Base-by-base conservation (phyloP, 2,888 invertebrate species). In the Syrista parreyssii region DNA sequence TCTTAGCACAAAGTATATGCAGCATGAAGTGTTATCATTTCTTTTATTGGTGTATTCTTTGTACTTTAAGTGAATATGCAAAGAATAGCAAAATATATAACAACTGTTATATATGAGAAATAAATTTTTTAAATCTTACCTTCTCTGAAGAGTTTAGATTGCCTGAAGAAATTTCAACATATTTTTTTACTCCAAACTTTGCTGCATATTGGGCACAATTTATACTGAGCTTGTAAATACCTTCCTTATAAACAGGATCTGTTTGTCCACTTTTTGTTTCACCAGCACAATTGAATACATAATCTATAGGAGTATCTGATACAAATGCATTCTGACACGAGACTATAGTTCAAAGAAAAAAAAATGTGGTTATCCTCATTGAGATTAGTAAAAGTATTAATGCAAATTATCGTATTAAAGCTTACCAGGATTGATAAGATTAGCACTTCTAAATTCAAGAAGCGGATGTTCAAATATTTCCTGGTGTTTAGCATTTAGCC, bases 401-500 rank as follows among this genome's bases (percentile, higher is more conserved):
- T 55, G 55, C 55, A 23, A 55, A 55, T 55, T 23, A 55, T 55
- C 1, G 4, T 34, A 34, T 34, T 9, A 23, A 55, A 55, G 9
- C 9, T 9, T 93, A 98, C 98, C 95, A 92, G 95, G 92, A 92
- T 97, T 97, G 82, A 98, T 98, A 82, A 98, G 94, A 93, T 98
- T 98, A 76, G 97, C 97, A 93, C 98, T 98, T 92, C 94, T 95
- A 91, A 98, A 98, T 91, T 97, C 96, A 12, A 98, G 95, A 89
- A 95, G 93, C 81, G 95, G 93, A 92, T 94, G 94, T 79, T 95
- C 94, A 91, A 98, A 97, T 73, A 94, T 92, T 86, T 94, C 93
- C 83, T 94, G 93, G 88, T 98, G 98, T 80, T 92, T 92, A 2
- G 93, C 92, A 91, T 97, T 97, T 68, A 98, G 92, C 96, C 98